Percentiles rank a stretch among this genome's conserved stretches.
Conservation (phyloP, 1,140 invertebrate genomes). For the Bombus pyrosoma region DNA sequence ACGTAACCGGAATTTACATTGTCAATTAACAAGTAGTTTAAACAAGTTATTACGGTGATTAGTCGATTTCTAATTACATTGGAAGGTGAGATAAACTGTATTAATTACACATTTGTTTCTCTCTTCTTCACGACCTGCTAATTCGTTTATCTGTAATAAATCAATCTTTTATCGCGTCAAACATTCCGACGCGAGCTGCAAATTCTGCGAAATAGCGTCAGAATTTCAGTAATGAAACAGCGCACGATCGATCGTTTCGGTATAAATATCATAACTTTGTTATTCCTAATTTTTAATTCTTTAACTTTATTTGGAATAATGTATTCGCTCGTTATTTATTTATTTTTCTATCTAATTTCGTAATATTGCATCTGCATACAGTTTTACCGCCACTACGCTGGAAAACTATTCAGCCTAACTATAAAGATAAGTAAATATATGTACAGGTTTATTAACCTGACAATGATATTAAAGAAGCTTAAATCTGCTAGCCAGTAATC, state of each 20-base stretch:
- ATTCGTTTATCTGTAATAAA: constrained; percentile 16
- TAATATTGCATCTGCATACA: background rate
- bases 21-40: constrained; percentile 11
- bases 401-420: background rate
- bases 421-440: background rate
- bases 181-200: background rate
- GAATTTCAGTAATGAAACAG: background rate
- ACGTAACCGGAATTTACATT: constrained; percentile 7
- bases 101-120: background rate
- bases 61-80: constrained; percentile 34
- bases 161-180: background rate
- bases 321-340: background rate
- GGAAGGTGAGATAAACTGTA: constrained; percentile 18
- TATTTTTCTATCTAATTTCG: background rate
- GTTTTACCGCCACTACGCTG: no score
- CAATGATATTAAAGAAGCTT: background rate
- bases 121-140: background rate
- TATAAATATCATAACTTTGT: background rate
- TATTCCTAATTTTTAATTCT: no score
- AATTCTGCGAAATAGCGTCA: background rate
- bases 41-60: constrained; percentile 23
- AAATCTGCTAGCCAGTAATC: no score
- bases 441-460: background rate
- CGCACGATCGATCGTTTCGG: background rate
- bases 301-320: background rate